Evolutionary conservation across 2,113 vertebrate genomes (phyloP).

Genomic region (Theristicus caerulescens): DNA sequence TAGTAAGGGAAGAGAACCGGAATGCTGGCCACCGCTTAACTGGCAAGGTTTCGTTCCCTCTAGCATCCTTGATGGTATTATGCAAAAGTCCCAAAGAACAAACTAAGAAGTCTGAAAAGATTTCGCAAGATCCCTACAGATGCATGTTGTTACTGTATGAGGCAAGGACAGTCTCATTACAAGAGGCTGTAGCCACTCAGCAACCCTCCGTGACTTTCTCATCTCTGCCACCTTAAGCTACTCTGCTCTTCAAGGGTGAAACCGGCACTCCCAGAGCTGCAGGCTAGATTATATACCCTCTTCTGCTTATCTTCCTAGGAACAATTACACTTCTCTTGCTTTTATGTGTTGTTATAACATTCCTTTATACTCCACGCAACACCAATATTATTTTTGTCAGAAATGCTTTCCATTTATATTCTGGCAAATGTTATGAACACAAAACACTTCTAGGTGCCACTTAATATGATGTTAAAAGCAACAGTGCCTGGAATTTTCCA

Average conservation of each 20-base stretch:
- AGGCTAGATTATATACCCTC: neutral
- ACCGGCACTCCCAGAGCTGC: neutral
- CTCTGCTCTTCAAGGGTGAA: neutral
- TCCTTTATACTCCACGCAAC: neutral
- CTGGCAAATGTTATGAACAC: slow-evolving; percentile 56
- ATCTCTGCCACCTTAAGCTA: neutral
- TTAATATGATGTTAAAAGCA: slow-evolving; percentile 54
- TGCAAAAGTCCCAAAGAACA: neutral
- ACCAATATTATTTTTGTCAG: slow-evolving; percentile 40
- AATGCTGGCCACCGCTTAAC: neutral
- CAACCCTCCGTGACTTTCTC: neutral
- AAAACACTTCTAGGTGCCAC: slow-evolving; percentile 65
- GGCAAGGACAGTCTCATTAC: neutral
- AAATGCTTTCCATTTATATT: slow-evolving; percentile 56
- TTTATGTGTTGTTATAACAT: neutral
- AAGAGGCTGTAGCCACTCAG: neutral
- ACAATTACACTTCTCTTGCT: neutral
- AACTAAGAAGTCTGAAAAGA: neutral
- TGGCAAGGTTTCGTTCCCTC: neutral
- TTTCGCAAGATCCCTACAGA: neutral
- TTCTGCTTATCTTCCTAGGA: neutral
- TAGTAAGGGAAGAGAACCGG: neutral
- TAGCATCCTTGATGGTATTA: neutral
- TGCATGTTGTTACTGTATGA: rapidly evolving
- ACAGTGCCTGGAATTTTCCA: slow-evolving; percentile 69